phyloP scores from a whole-genome alignment of 2,797 vertebrate species.

The Rhadinocentrus ornatus region DNA sequence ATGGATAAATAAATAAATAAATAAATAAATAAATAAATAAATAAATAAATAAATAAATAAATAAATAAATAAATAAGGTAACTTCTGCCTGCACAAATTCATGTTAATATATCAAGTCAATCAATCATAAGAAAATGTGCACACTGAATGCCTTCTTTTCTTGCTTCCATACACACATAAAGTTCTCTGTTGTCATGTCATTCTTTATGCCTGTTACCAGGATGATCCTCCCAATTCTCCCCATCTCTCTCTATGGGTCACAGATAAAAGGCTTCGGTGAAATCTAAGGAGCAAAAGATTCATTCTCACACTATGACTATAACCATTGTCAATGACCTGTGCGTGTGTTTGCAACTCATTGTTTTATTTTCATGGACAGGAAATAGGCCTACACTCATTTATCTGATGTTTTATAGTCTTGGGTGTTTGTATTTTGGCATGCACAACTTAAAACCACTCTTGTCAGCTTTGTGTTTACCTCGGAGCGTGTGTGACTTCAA shows the following conservation, averaged over 20 bases:
- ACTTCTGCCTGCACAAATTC: too few relatives aligned
- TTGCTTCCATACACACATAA: constrained; percentile 15
- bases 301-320: constrained; percentile 38
- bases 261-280: constrained; percentile 67
- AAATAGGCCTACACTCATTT: not conserved
- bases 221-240: constrained; percentile 41
- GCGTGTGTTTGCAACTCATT: not conserved
- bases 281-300: constrained; percentile 69
- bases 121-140: constrained; percentile 2
- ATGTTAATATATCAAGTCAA: too few relatives aligned
- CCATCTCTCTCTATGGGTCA: constrained; percentile 58
- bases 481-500: constrained; percentile 67
- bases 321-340: constrained; percentile 9
- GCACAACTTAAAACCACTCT: not conserved
- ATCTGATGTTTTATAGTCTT: not conserved
- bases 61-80: not conserved
- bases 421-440: not conserved
- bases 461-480: constrained; percentile 11
- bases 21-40: too few relatives aligned
- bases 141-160: not conserved
- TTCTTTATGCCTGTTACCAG: constrained; percentile 49
- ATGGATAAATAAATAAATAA: too few relatives aligned
- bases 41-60: too few relatives aligned
- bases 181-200: constrained; percentile 46
- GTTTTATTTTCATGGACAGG: constrained; percentile 9